Conservation (phyloP, 2,113 vertebrate species). For the Ciconia stormi region DNA sequence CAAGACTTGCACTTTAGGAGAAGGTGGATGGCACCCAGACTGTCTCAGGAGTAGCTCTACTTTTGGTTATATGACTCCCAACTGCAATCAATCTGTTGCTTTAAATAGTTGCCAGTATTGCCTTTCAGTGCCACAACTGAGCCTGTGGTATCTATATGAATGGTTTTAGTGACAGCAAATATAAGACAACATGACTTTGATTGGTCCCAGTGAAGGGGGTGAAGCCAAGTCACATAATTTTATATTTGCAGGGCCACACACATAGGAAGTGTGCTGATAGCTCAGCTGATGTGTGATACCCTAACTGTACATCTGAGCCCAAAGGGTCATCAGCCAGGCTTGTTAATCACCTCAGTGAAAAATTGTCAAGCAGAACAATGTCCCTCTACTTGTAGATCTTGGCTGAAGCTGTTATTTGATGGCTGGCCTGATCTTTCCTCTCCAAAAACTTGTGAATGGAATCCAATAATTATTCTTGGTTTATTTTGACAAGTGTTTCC, state of each 20-base stretch:
- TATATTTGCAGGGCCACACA: neutral
- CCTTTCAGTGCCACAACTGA: neutral
- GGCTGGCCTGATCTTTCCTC: constrained; percentile 8
- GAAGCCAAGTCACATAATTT: constrained; percentile 14
- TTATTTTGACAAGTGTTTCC: constrained; percentile 66
- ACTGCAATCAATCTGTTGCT: neutral
- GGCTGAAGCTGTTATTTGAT: constrained; percentile 22
- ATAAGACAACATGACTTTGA: constrained; percentile 5
- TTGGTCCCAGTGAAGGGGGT: neutral
- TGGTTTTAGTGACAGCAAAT: constrained; percentile 4
- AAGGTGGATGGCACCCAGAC: neutral
- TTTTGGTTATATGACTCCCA: neutral
- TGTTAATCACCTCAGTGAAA: constrained; percentile 26
- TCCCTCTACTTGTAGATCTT: constrained; percentile 31
- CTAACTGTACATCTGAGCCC: neutral
- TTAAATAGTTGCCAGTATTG: neutral
- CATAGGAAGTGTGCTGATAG: neutral
- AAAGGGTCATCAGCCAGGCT: constrained; percentile 21
- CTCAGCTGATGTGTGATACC: neutral
- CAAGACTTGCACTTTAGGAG: neutral
- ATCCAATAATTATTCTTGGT: constrained; percentile 43
- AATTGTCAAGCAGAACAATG: constrained; percentile 6
- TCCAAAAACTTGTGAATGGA: constrained; percentile 51
- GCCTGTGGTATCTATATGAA: neutral
- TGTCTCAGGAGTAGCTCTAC: neutral